Evolutionary conservation across 2,797 vertebrate species (phyloP).

Genomic region (Dicrostonyx torquatus): DNA sequence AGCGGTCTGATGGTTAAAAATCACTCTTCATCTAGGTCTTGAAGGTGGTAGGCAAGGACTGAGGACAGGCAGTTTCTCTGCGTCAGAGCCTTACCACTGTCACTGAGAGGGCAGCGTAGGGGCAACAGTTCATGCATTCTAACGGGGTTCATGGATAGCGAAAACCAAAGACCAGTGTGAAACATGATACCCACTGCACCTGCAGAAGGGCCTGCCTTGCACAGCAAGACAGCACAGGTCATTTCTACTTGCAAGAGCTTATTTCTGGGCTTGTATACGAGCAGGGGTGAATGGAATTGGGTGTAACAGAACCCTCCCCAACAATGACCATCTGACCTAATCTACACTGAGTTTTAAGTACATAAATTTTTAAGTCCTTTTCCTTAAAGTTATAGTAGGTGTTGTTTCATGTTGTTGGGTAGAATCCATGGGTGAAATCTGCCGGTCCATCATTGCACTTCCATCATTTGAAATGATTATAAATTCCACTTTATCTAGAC

Average conservation of each 20-base stretch:
- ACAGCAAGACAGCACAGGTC: background rate
- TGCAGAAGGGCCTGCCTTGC: background rate
- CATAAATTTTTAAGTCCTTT: background rate
- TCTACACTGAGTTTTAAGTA: background rate
- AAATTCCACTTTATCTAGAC: background rate
- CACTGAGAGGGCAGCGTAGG: background rate
- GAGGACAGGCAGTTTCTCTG: background rate
- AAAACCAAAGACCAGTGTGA: background rate
- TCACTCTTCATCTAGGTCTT: background rate
- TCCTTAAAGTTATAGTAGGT: background rate
- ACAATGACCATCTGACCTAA: background rate
- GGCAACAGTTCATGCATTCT: no score
- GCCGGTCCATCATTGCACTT: background rate
- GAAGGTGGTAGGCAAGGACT: background rate
- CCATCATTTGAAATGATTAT: background rate
- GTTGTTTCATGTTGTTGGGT: conserved; percentile 12
- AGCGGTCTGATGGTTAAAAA: background rate
- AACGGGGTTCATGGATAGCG: background rate
- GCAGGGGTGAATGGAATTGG: background rate
- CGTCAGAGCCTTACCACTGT: no score
- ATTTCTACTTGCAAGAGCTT: background rate
- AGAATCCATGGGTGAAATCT: background rate
- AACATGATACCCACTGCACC: background rate
- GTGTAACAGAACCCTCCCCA: fast-evolving
- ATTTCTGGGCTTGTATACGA: background rate